phyloP scores from a whole-genome alignment of 2,797 vertebrate genomes.

The Fringilla coelebs region DNA sequence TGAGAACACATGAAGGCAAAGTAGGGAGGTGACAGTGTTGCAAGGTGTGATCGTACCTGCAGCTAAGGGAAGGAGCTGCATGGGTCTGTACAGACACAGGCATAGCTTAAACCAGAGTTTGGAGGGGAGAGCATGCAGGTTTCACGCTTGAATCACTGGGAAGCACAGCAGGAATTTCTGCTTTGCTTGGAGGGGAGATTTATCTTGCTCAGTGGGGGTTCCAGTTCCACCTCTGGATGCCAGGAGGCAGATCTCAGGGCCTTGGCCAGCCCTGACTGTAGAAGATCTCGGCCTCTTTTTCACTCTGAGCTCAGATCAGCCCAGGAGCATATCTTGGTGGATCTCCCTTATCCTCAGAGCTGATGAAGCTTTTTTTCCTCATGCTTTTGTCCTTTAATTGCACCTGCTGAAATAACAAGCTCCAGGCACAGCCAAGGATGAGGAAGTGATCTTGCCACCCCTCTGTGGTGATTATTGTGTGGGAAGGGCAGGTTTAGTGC shows the following conservation, averaged over 20 bases:
- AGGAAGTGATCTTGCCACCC: accelerated
- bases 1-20: neutral
- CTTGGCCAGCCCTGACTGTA: neutral
- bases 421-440: accelerated
- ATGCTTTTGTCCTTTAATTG: neutral
- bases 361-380: neutral
- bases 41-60: neutral
- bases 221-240: neutral
- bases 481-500: neutral
- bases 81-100: neutral
- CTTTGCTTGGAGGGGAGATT: neutral
- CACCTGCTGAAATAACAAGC: neutral
- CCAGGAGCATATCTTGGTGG: neutral
- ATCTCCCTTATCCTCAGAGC: neutral
- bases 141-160: neutral
- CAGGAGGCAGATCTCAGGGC: neutral
- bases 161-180: neutral
- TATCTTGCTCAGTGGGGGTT: neutral
- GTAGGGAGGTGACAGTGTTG: neutral
- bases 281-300: accelerated
- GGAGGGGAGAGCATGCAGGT: neutral
- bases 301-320: neutral
- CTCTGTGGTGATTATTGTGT: neutral
- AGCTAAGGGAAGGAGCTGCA: accelerated
- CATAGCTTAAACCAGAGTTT: neutral